Evolutionary conservation across 2,113 vertebrate genomes (phyloP).

Genomic region (Caracal caracal): DNA sequence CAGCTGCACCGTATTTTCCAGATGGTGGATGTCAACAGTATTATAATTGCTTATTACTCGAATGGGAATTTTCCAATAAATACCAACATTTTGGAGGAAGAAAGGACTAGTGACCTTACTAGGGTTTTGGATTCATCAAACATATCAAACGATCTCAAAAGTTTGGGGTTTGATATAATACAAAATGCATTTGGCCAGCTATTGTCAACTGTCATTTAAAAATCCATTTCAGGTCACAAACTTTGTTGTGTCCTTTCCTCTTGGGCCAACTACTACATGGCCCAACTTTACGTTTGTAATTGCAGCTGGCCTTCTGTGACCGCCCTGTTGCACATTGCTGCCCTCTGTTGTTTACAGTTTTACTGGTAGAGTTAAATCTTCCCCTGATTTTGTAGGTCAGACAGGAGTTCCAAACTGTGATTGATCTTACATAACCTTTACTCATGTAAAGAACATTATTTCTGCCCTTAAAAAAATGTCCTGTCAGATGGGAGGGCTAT

Average conservation of each 20-base stretch:
- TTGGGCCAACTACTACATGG: neutral
- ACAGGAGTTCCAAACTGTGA: neutral
- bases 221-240: slow-evolving; percentile 57
- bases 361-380: neutral
- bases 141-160: slow-evolving; percentile 21
- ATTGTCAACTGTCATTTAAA: slow-evolving; percentile 60
- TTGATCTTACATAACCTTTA: neutral
- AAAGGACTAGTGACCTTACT: neutral
- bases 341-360: neutral
- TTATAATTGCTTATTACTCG: neutral
- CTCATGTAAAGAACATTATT: neutral
- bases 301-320: neutral
- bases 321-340: neutral
- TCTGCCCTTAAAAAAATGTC: neutral
- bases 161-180: neutral
- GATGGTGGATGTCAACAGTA: neutral
- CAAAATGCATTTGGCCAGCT: slow-evolving; percentile 16
- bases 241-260: slow-evolving; percentile 23
- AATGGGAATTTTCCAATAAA: slow-evolving; percentile 34
- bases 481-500: neutral
- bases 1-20: neutral
- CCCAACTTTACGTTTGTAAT: neutral
- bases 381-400: neutral
- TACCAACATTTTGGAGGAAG: neutral
- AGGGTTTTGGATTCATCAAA: slow-evolving; percentile 1